Evolutionary conservation across 2,888 invertebrate genomes (phyloP).

Genomic region (Xestia c-nigrum): DNA sequence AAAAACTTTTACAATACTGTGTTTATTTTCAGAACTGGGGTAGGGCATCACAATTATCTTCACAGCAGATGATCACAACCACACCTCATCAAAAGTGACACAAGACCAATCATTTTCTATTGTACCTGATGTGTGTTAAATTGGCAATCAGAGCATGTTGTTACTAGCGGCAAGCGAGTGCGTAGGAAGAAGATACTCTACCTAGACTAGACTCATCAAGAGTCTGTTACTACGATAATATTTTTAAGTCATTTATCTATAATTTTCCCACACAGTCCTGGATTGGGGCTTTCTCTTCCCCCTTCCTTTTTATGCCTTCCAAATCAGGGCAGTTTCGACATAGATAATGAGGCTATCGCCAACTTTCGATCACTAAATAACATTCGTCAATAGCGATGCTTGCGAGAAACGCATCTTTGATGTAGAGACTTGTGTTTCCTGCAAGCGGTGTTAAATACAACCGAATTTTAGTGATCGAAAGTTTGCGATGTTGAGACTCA

Average conservation of each 20-base stretch:
- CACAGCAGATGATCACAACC: neutral
- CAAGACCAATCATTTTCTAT: conserved; percentile 43
- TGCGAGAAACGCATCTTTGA: too few species aligned
- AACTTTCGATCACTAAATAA: too few species aligned
- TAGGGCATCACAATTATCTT: conserved; percentile 22
- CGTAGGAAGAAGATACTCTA: conserved; percentile 23
- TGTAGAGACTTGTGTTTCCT: too few species aligned
- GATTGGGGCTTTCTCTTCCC: neutral
- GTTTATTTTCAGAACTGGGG: conserved; percentile 6
- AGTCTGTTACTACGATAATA: neutral
- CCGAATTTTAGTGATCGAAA: too few species aligned
- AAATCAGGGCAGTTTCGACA: neutral
- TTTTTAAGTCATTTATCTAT: neutral
- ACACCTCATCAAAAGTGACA: neutral
- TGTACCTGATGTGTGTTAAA: conserved; percentile 13
- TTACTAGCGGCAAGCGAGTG: neutral
- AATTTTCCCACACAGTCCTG: neutral
- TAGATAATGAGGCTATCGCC: too few species aligned
- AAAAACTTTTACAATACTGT: neutral
- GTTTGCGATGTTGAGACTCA: too few species aligned
- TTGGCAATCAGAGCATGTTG: conserved; percentile 15
- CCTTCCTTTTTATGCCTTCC: neutral
- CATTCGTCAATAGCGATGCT: too few species aligned
- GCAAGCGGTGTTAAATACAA: too few species aligned
- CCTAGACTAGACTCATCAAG: neutral